Conservation (phyloP, 2,797 vertebrate genomes). For the Sebastes glaucus region DNA sequence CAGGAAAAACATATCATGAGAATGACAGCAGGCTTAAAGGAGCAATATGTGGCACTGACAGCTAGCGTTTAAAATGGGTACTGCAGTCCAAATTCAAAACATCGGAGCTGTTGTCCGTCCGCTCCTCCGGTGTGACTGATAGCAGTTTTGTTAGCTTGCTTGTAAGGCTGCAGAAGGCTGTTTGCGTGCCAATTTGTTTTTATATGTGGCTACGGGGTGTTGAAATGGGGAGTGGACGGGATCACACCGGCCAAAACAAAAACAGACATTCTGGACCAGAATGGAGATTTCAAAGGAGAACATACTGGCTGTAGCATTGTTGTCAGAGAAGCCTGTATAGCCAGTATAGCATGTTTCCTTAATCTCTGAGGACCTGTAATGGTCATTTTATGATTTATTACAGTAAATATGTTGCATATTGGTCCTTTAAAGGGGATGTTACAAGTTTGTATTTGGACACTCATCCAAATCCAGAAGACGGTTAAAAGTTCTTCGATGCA, state of each 20-base stretch:
- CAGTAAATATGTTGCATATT: neutral
- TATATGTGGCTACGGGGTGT: accelerated
- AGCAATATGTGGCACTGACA: neutral
- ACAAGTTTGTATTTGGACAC: constrained; percentile 38
- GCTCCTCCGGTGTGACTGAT: neutral
- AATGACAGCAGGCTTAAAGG: constrained; percentile 27
- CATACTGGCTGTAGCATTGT: neutral
- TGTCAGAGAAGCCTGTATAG: neutral
- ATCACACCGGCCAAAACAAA: neutral
- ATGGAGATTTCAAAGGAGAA: neutral
- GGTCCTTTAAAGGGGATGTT: neutral
- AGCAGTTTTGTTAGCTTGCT: neutral
- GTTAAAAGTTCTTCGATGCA: neutral
- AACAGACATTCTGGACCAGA: neutral
- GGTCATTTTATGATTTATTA: neutral
- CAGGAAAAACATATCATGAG: neutral
- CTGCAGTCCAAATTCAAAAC: neutral
- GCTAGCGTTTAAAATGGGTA: neutral
- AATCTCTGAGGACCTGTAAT: neutral
- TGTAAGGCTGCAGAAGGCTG: neutral
- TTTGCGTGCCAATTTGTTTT: neutral
- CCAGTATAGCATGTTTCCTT: neutral
- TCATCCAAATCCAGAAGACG: constrained; percentile 26
- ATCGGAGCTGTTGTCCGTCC: neutral
- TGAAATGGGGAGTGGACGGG: neutral